Evolutionary conservation across 2,113 vertebrate species (phyloP).

Genomic region (Tragelaphus imberbis): DNA sequence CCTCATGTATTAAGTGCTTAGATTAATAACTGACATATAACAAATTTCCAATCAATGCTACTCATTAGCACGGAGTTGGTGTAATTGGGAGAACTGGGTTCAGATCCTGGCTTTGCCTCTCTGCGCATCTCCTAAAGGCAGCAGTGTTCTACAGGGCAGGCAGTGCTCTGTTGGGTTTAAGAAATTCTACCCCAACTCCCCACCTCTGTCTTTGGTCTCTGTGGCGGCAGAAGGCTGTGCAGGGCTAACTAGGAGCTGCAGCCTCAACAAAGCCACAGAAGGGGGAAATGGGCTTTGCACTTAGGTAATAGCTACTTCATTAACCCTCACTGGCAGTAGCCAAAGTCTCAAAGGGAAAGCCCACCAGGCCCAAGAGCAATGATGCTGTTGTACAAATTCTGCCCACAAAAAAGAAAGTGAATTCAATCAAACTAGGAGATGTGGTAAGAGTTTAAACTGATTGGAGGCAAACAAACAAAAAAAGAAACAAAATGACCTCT

Average conservation of each 20-base stretch:
- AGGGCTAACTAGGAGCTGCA: neutral
- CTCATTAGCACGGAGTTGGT: neutral
- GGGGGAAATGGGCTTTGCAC: neutral
- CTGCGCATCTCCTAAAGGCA: neutral
- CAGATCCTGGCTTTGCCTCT: neutral
- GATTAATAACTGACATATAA: neutral
- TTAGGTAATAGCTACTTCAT: neutral
- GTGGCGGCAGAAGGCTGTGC: neutral
- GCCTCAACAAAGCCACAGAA: neutral
- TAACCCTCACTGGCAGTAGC: neutral
- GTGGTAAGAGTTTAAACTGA: neutral
- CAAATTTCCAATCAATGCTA: neutral
- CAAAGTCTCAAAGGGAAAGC: neutral
- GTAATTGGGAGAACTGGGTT: neutral
- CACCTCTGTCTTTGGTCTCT: neutral
- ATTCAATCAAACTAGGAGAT: neutral
- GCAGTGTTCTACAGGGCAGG: neutral
- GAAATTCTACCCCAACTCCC: neutral
- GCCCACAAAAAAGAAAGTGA: neutral
- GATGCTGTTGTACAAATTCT: neutral
- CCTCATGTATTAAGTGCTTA: neutral
- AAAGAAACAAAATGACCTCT: neutral
- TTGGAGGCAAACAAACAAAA: neutral
- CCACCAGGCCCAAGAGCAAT: neutral
- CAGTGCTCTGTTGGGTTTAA: neutral